A percentile compares a stretch with the other conserved stretches of the same genome.
Evolutionary conservation across 1,140 invertebrate species (phyloP).

Genomic region (Bombus superbus): DNA sequence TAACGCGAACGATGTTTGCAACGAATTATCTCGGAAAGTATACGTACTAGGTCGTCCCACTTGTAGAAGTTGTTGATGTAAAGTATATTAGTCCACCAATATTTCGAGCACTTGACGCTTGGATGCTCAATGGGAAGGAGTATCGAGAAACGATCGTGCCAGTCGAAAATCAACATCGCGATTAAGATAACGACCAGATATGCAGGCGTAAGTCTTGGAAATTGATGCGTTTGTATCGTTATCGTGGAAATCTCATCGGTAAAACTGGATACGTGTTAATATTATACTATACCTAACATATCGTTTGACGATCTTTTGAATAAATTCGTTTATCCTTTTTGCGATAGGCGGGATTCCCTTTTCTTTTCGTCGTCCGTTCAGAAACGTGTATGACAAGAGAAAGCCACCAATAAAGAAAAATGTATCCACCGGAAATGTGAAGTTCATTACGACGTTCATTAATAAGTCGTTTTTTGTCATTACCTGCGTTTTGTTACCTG

Average conservation of each 20-base stretch:
- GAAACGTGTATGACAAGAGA: constrained; percentile 79
- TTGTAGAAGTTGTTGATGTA: constrained; percentile 86
- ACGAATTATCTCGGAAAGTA: background rate
- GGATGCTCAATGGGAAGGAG: constrained; percentile 81
- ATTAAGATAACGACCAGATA: constrained; percentile 83
- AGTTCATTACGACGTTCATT: constrained; percentile 77
- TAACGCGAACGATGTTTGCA: background rate
- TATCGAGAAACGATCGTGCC: constrained; percentile 80
- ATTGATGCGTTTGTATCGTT: too few relatives aligned
- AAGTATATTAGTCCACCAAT: constrained; percentile 87
- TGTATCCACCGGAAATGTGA: constrained; percentile 81
- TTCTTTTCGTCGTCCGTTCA: constrained; percentile 67
- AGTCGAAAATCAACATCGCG: constrained; percentile 81
- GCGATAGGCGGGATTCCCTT: constrained; percentile 60
- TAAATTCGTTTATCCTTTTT: constrained; percentile 71
- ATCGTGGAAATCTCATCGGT: background rate
- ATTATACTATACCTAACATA: constrained; percentile 77
- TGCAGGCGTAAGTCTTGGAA: constrained; percentile 78
- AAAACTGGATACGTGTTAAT: rapidly evolving
- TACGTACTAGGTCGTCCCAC: constrained; percentile 81
- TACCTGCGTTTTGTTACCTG: constrained; percentile 76
- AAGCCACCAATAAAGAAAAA: constrained; percentile 83
- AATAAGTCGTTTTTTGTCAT: constrained; percentile 61
- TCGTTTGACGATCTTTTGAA: constrained; percentile 73
- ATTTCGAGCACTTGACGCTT: constrained; percentile 83